Percentiles rank a stretch among this genome's conserved stretches.
Evolutionary conservation across 2,888 invertebrate species (phyloP).

Genomic region (Elgonia sp.): DNA sequence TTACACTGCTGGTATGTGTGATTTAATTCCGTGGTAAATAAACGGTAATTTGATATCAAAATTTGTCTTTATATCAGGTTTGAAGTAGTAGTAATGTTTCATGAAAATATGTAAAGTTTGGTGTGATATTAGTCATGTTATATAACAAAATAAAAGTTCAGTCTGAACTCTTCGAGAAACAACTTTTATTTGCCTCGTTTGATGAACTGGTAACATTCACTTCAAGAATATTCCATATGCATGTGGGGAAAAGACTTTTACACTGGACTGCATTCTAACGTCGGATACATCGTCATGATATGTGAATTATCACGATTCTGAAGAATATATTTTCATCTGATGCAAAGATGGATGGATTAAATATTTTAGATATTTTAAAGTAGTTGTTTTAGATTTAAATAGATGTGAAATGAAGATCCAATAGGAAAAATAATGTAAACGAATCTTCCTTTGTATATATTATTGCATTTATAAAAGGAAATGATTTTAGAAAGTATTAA

Average conservation of each 20-base stretch:
- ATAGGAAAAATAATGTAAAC: no score
- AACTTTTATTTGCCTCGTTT: conserved; percentile 7
- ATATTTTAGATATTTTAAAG: no score
- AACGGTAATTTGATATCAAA: neutral
- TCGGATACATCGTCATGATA: neutral
- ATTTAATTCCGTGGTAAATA: neutral
- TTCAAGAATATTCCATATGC: neutral
- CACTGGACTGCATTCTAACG: neutral
- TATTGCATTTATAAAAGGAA: no score
- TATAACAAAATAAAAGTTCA: conserved; percentile 12
- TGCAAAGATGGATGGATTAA: no score
- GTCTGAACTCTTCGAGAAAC: neutral
- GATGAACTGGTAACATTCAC: conserved; percentile 19
- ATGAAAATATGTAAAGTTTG: neutral
- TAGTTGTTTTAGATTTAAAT: no score
- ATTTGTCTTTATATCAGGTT: neutral
- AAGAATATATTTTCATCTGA: neutral
- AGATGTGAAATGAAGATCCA: no score
- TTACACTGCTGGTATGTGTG: neutral
- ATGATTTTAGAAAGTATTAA: no score
- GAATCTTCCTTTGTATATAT: no score
- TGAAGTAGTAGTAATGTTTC: neutral
- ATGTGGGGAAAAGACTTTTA: neutral
- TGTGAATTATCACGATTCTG: neutral
- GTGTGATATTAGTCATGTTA: neutral